phyloP scores from a whole-genome alignment of 2,113 vertebrate species.

The Danionella cerebrum region DNA sequence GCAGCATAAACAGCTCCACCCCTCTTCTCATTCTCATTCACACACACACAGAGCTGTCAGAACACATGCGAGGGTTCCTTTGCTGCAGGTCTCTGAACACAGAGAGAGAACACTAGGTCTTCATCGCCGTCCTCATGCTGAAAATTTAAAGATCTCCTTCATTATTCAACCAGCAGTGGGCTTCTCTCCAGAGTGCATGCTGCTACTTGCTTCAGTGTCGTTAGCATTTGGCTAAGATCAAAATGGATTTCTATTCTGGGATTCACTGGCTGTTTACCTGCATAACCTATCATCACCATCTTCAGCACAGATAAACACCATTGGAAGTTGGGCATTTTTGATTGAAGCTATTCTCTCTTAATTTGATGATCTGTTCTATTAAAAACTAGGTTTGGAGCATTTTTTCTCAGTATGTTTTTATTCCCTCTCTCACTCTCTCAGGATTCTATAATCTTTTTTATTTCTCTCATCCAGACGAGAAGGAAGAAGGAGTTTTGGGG shows the following conservation, averaged over 20 bases:
- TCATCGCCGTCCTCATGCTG: conserved; percentile 6
- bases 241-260: conserved; percentile 55
- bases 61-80: conserved; percentile 8
- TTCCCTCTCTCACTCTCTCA: too few relatives aligned
- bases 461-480: conserved; percentile 72
- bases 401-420: too few relatives aligned
- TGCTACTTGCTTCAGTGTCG: conserved; percentile 20
- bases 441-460: background rate
- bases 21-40: conserved; percentile 1
- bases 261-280: conserved; percentile 39
- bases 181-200: background rate
- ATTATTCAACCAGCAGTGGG: conserved; percentile 49
- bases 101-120: conserved; percentile 10
- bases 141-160: conserved; percentile 48
- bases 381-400: background rate
- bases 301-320: background rate
- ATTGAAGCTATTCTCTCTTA: background rate
- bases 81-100: conserved; percentile 6
- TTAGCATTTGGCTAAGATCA: conserved; percentile 33
- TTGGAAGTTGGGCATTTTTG: background rate
- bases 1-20: conserved; percentile 39
- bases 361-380: background rate
- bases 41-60: conserved; percentile 23
- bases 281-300: background rate
- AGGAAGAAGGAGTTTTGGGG: conserved; percentile 84